phyloP scores from a whole-genome alignment of 1,140 invertebrate species.

The Bombus sibiricus region DNA sequence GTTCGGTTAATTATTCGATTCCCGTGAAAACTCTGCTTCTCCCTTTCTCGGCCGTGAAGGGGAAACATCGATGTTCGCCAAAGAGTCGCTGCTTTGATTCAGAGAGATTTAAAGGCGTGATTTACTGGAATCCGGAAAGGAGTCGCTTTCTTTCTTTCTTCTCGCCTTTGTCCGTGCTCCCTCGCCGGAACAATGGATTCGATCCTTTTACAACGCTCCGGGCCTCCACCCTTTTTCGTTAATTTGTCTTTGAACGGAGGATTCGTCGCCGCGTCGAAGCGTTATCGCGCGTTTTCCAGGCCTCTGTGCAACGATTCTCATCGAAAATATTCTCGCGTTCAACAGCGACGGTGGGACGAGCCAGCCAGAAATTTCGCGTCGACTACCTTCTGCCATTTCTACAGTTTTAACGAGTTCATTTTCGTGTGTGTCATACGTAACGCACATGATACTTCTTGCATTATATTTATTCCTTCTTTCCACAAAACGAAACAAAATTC shows the following conservation, averaged over 20 bases:
- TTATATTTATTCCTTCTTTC: too few species aligned
- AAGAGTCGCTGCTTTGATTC: constrained; percentile 15
- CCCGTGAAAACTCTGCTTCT: constrained; percentile 4
- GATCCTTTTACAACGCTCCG: constrained; percentile 32
- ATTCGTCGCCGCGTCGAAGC: not conserved
- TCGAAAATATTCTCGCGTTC: not conserved
- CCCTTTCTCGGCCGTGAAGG: not conserved
- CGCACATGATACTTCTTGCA: too few species aligned
- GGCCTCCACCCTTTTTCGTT: constrained; percentile 2
- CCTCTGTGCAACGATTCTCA: not conserved
- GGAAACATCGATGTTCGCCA: not conserved
- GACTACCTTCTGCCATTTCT: not conserved
- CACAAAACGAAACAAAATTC: too few species aligned
- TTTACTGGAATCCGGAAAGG: constrained; percentile 28
- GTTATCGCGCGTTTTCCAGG: not conserved
- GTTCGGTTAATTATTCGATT: constrained; percentile 51
- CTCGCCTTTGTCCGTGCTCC: not conserved
- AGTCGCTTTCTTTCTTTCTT: constrained; percentile 7
- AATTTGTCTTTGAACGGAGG: constrained; percentile 24
- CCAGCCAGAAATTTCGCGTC: not conserved
- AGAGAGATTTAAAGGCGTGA: constrained; percentile 34
- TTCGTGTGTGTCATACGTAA: not conserved
- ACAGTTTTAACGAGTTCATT: not conserved
- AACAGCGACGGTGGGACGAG: not conserved
- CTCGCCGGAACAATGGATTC: constrained; percentile 22